phyloP scores from a whole-genome alignment of 2,113 vertebrate species.

The Alaudala cheleensis region DNA sequence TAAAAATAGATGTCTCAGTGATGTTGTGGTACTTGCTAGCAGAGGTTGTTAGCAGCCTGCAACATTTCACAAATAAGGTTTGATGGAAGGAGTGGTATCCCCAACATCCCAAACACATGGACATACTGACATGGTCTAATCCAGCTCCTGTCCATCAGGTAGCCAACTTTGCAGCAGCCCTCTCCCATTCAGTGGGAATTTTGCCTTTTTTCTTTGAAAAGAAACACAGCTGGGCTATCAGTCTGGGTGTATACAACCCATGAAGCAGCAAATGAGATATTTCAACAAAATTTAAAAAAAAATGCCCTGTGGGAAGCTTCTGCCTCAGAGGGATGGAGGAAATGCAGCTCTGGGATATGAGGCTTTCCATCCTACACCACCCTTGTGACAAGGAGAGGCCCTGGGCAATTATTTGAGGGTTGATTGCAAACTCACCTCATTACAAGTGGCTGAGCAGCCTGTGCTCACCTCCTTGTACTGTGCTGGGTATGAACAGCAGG shows the following conservation, averaged over 20 bases:
- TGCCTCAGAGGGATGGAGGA: not conserved
- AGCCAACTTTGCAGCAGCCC: not conserved
- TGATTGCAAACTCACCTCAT: not conserved
- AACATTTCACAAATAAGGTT: not conserved
- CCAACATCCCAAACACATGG: not conserved
- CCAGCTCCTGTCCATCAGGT: not conserved
- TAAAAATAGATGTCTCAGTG: not conserved
- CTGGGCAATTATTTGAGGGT: not conserved
- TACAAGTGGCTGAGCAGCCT: not conserved
- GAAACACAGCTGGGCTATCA: not conserved
- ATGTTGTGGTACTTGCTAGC: not conserved
- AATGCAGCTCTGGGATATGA: not conserved
- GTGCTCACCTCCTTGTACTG: fast-evolving
- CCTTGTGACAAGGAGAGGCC: not conserved
- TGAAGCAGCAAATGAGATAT: not conserved
- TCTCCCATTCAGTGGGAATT: not conserved
- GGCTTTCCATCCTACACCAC: not conserved
- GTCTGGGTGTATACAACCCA: not conserved
- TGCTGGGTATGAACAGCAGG: not conserved
- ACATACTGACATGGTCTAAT: not conserved
- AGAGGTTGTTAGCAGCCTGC: not conserved
- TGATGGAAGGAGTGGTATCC: not conserved
- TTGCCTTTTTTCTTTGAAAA: not conserved
- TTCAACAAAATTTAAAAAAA: not conserved
- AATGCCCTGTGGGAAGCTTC: not conserved